Evolutionary conservation across 2,113 vertebrate species (phyloP).

Genomic region (Hippocampus barbouri): DNA sequence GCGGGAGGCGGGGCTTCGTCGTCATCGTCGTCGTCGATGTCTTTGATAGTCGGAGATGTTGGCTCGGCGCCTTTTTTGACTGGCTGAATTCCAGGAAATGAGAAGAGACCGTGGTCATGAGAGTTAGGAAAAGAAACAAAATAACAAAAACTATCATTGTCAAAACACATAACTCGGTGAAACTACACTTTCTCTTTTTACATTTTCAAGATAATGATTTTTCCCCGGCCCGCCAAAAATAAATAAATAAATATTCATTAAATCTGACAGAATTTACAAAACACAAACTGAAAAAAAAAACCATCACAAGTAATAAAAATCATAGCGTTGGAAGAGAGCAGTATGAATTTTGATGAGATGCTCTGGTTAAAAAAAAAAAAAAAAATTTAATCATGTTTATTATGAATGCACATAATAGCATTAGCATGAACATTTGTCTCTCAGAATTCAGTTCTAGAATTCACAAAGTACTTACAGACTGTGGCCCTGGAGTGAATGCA

Average conservation of each 20-base stretch:
- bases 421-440: background rate
- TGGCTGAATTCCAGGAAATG: conserved; percentile 64
- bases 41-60: conserved; percentile 71
- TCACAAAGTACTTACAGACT: conserved; percentile 77
- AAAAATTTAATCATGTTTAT: too few species aligned
- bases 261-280: too few species aligned
- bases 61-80: conserved; percentile 86
- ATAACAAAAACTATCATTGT: background rate
- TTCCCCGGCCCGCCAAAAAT: too few species aligned
- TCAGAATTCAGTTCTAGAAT: background rate
- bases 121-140: background rate
- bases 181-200: too few species aligned
- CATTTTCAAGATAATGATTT: too few species aligned
- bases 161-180: too few species aligned
- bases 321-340: too few species aligned
- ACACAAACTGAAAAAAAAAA: too few species aligned
- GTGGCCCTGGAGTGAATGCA: conserved; percentile 83
- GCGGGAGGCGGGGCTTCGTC: conserved; percentile 84
- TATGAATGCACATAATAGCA: background rate
- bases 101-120: background rate
- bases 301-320: too few species aligned
- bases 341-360: too few species aligned
- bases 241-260: too few species aligned
- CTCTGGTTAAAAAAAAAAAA: too few species aligned
- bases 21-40: conserved; percentile 83